Percentiles rank a stretch among this genome's conserved stretches.
Conservation (phyloP, 2,888 invertebrate species). For the Polyploca ridens region DNA sequence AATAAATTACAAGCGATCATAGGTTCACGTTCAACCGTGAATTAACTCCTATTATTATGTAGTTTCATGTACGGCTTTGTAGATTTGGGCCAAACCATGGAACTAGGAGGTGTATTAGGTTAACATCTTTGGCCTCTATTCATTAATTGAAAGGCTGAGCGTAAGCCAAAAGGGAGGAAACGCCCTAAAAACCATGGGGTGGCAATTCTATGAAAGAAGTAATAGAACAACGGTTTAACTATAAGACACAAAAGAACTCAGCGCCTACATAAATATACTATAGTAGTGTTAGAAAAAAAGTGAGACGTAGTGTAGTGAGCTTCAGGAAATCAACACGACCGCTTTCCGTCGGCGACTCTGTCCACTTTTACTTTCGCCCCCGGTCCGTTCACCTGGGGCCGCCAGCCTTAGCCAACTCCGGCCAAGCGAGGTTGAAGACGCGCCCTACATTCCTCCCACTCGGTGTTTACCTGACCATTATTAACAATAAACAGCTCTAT, state of each 20-base stretch:
- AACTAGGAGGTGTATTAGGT: background rate
- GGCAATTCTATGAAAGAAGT: background rate
- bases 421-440: slow-evolving; percentile 42
- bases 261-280: background rate
- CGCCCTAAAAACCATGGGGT: background rate
- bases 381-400: slow-evolving; percentile 69
- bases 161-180: slow-evolving; percentile 5
- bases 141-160: slow-evolving; percentile 1
- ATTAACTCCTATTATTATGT: background rate
- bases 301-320: slow-evolving; percentile 25
- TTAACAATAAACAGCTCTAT: slow-evolving; percentile 19
- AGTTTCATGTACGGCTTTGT: background rate
- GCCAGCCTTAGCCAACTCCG: slow-evolving; percentile 36
- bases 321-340: slow-evolving; percentile 57
- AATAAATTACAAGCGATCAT: no score
- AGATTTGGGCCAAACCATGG: background rate
- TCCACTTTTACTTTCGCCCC: slow-evolving; percentile 78
- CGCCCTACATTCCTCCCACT: slow-evolving; percentile 53
- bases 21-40: no score
- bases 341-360: slow-evolving; percentile 56
- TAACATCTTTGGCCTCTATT: slow-evolving; percentile 3
- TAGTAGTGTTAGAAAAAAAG: background rate
- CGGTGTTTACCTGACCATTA: slow-evolving; percentile 44
- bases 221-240: background rate
- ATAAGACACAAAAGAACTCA: background rate